These are phyloP conservation scores for Adelphocoris suturalis DNA, from an alignment of 2,888 invertebrate species.

Conservation along the genomic window DNA sequence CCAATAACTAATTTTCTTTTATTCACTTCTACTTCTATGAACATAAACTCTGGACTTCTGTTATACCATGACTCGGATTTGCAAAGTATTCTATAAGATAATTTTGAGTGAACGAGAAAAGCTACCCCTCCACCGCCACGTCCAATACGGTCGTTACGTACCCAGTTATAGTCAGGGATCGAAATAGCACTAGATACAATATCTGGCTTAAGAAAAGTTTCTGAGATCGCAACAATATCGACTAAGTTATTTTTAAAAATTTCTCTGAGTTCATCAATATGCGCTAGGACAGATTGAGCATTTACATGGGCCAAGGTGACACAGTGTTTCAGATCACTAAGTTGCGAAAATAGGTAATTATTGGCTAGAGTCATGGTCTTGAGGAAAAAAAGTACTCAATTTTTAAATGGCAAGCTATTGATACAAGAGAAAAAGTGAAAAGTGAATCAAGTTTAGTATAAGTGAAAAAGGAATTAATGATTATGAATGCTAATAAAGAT, in stretches of 20 bases:
- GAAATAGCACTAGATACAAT: neutral
- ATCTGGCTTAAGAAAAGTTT: slow-evolving; percentile 32
- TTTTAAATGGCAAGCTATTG: too few relatives aligned
- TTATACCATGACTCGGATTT: neutral
- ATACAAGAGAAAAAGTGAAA: too few relatives aligned
- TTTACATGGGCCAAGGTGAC: neutral
- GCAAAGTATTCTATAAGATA: neutral
- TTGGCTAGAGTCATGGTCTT: too few relatives aligned
- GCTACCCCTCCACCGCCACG: neutral
- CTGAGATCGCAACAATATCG: slow-evolving; percentile 21
- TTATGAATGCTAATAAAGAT: too few relatives aligned
- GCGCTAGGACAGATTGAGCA: slow-evolving; percentile 38
- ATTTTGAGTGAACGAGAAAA: neutral
- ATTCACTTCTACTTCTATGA: neutral
- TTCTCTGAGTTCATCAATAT: slow-evolving; percentile 21
- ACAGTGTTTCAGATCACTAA: neutral
- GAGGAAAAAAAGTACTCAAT: too few relatives aligned
- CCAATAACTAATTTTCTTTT: neutral
- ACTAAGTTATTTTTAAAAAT: neutral
- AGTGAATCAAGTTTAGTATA: too few relatives aligned
- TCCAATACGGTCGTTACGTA: slow-evolving; percentile 1
- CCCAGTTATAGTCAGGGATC: slow-evolving; percentile 13
- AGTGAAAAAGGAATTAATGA: too few relatives aligned
- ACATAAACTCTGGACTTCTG: neutral
- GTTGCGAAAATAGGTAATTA: too few relatives aligned